phyloP scores from a whole-genome alignment of 2,888 invertebrate species.

The Nomada flava region DNA sequence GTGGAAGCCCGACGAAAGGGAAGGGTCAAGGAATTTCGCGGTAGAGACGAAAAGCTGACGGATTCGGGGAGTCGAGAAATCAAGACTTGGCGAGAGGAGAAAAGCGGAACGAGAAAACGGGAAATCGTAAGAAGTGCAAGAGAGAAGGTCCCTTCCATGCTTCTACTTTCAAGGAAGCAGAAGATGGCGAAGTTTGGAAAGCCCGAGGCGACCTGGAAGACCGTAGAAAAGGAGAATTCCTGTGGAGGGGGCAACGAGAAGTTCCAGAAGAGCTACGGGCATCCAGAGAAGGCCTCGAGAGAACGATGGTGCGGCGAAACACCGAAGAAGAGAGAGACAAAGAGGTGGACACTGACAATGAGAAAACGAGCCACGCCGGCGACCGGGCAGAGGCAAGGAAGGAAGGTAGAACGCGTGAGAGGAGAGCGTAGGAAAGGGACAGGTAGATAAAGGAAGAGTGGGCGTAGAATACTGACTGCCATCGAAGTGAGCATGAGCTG shows the following conservation, averaged over 20 bases:
- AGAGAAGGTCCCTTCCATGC: conserved; percentile 21
- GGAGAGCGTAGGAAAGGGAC: conserved; percentile 12
- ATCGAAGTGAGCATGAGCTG: conserved; percentile 52
- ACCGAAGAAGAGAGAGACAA: conserved; percentile 52
- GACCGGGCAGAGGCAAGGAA: conserved; percentile 1
- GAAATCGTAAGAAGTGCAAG: conserved; percentile 20
- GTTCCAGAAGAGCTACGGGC: conserved; percentile 66
- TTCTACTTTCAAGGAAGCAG: conserved; percentile 62
- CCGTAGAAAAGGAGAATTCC: conserved; percentile 68
- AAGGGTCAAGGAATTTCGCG: conserved; percentile 35
- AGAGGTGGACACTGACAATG: conserved; percentile 64
- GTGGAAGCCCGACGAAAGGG: neutral
- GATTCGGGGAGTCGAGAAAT: conserved; percentile 45
- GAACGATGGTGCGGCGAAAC: conserved; percentile 36
- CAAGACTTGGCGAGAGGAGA: conserved; percentile 29
- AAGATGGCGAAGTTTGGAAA: conserved; percentile 77
- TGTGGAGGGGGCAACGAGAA: conserved; percentile 61
- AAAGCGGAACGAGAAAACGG: conserved; percentile 19
- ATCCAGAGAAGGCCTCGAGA: conserved; percentile 54
- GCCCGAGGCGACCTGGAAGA: conserved; percentile 70
- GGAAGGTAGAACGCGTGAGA: neutral
- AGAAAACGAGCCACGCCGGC: conserved; percentile 59
- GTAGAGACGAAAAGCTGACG: conserved; percentile 24
- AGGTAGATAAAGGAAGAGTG: conserved; percentile 39
- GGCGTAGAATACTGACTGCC: conserved; percentile 62